phyloP scores from a whole-genome alignment of 2,797 vertebrate species.

The Antrozous pallidus region DNA sequence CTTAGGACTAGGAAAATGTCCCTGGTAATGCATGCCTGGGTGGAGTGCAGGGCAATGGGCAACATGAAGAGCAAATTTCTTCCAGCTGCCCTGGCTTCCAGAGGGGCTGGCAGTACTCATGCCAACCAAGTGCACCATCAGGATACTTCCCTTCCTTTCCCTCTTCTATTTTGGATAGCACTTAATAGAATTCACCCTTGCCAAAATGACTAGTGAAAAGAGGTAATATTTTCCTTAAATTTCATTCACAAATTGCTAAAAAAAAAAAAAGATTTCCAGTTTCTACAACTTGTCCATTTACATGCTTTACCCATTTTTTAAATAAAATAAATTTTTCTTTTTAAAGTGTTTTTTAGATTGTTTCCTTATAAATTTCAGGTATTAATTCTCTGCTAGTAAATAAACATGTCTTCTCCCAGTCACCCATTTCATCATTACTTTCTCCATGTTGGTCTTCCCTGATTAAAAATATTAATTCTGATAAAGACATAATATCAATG shows the following conservation, averaged over 20 bases:
- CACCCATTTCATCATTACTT: neutral
- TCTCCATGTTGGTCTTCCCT: neutral
- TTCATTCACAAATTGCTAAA: neutral
- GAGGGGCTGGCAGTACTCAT: accelerated
- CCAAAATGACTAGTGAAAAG: neutral
- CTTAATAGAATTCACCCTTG: neutral
- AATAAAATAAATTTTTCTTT: neutral
- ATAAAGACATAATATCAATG: neutral
- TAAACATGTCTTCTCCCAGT: neutral
- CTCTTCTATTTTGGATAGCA: neutral
- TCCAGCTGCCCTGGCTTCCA: no score
- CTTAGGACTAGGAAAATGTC: neutral
- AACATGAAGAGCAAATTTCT: neutral
- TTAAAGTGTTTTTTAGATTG: neutral
- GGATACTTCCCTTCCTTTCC: no score
- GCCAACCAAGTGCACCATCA: accelerated
- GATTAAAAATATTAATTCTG: neutral
- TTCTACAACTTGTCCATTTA: neutral
- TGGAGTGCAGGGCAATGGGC: neutral
- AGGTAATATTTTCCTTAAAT: neutral
- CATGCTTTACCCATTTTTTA: neutral
- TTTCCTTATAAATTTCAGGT: neutral
- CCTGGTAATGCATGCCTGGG: accelerated
- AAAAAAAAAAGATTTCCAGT: neutral
- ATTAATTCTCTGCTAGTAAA: neutral